Evolutionary conservation across 2,888 invertebrate species (phyloP).

Genomic region (Pheosia gnoma): DNA sequence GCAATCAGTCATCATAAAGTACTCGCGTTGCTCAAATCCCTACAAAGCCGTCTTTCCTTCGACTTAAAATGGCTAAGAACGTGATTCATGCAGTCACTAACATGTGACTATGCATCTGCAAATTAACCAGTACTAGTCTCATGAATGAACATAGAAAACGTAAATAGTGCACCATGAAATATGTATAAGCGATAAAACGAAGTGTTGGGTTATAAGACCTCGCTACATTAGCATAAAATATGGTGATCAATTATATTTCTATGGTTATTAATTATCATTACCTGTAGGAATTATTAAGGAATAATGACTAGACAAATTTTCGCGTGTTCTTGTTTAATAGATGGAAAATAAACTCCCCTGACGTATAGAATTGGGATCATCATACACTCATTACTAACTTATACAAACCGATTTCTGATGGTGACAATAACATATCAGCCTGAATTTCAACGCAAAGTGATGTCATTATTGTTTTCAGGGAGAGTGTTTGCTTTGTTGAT

Average conservation of each 20-base stretch:
- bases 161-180: neutral
- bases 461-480: too few species aligned
- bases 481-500: too few species aligned
- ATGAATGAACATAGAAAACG: too few species aligned
- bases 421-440: too few species aligned
- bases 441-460: too few species aligned
- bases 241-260: too few species aligned
- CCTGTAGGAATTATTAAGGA: slow-evolving; percentile 12
- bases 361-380: neutral
- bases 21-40: neutral
- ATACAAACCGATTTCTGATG: too few species aligned
- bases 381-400: neutral
- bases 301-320: slow-evolving; percentile 24
- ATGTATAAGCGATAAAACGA: neutral
- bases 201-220: neutral
- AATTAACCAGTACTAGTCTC: too few species aligned
- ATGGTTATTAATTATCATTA: slow-evolving; percentile 7
- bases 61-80: neutral
- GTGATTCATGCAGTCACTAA: neutral
- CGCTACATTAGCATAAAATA: slow-evolving; percentile 1
- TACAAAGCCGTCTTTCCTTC: neutral
- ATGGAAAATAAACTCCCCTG: neutral
- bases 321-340: slow-evolving; percentile 13
- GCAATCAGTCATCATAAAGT: slow-evolving; percentile 1
- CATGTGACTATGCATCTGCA: neutral